Evolutionary conservation across 2,888 invertebrate genomes (phyloP).

Genomic region (Mimachlamys varia): DNA sequence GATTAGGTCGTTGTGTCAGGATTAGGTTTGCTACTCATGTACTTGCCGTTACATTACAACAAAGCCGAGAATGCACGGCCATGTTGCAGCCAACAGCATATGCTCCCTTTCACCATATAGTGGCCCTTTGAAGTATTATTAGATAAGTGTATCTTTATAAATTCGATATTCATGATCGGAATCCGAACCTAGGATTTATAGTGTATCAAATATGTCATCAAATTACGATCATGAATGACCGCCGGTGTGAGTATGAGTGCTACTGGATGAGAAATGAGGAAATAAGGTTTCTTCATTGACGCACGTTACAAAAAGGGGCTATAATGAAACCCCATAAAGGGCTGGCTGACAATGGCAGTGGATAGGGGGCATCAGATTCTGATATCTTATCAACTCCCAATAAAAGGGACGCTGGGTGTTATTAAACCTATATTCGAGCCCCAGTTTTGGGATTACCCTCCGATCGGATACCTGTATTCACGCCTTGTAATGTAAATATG

Average conservation of each 20-base stretch:
- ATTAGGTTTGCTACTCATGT: background rate
- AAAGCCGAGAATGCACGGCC: background rate
- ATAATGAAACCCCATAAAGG: background rate
- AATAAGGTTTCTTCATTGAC: background rate
- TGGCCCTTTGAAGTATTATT: background rate
- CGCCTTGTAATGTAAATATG: background rate
- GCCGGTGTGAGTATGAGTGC: background rate
- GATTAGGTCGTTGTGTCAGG: too few species aligned
- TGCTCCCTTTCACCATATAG: background rate
- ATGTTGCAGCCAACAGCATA: background rate
- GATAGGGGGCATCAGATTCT: background rate
- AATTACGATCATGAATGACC: background rate
- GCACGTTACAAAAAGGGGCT: background rate
- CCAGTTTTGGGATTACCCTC: background rate
- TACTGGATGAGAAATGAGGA: slow-evolving; percentile 5
- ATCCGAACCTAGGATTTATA: slow-evolving; percentile 3
- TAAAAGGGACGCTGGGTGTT: slow-evolving; percentile 17
- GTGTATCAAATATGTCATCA: background rate
- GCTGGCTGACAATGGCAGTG: background rate
- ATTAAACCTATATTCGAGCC: background rate
- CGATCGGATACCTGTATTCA: slow-evolving; percentile 1
- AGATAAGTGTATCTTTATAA: background rate
- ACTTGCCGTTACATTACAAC: too few species aligned
- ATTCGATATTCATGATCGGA: background rate
- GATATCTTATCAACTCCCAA: background rate